Evolutionary conservation across 2,888 invertebrate species (phyloP), one percentile per base, ranked within the genome.

Genomic region (Alloplasta piceator): DNA sequence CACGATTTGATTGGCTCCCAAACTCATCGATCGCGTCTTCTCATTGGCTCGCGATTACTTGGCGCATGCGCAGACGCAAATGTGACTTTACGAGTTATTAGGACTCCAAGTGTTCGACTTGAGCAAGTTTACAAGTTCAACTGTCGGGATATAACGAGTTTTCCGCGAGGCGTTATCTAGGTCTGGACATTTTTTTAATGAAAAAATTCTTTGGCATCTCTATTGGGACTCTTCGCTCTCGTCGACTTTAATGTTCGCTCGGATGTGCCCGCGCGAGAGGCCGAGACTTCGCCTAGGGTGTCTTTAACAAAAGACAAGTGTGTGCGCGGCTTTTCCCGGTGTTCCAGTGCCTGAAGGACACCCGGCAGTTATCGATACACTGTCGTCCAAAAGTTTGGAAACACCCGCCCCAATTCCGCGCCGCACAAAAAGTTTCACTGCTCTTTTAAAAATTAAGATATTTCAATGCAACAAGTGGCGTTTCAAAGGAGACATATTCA

Each of bases 171-270:
- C 43, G 61, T 63, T 72, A 46, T 67, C 71, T 52, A 60, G 55
- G 79, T 76, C 61, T 38, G 63, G 72, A 55, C 63, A 79, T 73
- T 43, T 80, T 76, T 76, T 71, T 70, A 67, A 82, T 66, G 43
- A 80, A 73, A 76, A 82, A 80, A 80, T 82, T 80, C 70, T 77
- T 36, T 12, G 48, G 68, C 50, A 64, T 43, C 48, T 9, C 66
- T 14, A 41, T 55, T 9, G 26, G 46, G 41, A n/a, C 66, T 46
- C 43, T 26, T 77, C 63, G 10, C 48, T 60, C 73, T 41, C 71
- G 71, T 72, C 46, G 71, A 68, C 76, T 76, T 67, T 71, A 58
- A 74, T 56, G 68, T 48, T 72, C 14, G 43, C 41, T 43, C 41
- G 58, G 55, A 58, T 58, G 43, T 41, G 50, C 61, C 3, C 26